phyloP scores from a whole-genome alignment of 2,113 vertebrate species.

The Oryzias javanicus region DNA sequence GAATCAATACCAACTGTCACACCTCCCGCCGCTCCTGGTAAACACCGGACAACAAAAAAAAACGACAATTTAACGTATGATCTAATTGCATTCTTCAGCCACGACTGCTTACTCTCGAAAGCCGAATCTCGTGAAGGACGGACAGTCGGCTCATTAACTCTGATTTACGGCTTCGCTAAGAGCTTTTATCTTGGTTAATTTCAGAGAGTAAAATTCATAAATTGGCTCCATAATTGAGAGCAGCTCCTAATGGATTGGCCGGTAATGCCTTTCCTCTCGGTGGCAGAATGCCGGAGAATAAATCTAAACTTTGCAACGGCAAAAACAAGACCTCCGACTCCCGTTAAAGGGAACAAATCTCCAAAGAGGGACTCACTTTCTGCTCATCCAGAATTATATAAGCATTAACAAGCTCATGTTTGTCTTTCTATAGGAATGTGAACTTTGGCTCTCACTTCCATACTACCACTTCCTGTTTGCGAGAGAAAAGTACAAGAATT shows the following conservation, averaged over 20 bases:
- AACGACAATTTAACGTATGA: conserved; percentile 28
- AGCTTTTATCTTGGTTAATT: conserved; percentile 31
- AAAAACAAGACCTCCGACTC: conserved; percentile 10
- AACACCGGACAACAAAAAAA: conserved; percentile 41
- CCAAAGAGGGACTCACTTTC: background rate
- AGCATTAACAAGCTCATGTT: background rate
- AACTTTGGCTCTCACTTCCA: no score
- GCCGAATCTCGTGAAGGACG: conserved; percentile 24
- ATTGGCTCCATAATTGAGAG: conserved; percentile 44
- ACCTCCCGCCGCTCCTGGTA: conserved; percentile 65
- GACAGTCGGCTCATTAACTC: conserved; percentile 26
- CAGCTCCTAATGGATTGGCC: conserved; percentile 13
- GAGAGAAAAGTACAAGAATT: background rate
- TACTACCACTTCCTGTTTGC: no score
- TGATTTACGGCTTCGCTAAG: conserved; percentile 39
- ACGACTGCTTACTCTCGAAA: conserved; percentile 27
- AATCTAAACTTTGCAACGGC: conserved; percentile 28
- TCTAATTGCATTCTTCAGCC: conserved; percentile 21
- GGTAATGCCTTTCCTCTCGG: conserved; percentile 25
- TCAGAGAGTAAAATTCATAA: conserved; percentile 46
- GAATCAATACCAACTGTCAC: conserved; percentile 68
- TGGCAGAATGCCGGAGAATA: conserved; percentile 10
- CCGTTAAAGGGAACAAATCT: conserved; percentile 6
- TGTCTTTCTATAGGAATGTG: background rate
- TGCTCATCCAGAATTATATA: background rate